These are phyloP conservation scores for Anguilla megastoma DNA, from an alignment of 2,797 vertebrate genomes.

Conservation along the genomic window DNA sequence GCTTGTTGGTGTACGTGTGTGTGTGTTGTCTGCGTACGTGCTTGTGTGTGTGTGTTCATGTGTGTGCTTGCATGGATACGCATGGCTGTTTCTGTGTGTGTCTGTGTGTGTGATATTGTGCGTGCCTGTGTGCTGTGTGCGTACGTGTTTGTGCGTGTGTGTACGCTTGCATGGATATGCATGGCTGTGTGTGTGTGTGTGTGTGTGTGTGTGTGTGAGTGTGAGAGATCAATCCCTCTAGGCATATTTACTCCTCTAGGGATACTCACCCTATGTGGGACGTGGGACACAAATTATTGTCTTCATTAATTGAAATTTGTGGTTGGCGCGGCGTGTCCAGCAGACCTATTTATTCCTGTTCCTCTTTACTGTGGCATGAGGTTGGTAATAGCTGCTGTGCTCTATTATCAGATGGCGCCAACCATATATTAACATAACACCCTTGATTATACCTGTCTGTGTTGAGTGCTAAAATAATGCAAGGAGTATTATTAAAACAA, in stretches of 20 bases:
- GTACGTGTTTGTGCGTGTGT: slow-evolving; percentile 9
- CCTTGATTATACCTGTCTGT: slow-evolving; percentile 48
- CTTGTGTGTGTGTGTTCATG: slow-evolving; percentile 56
- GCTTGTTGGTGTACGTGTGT: slow-evolving; percentile 31
- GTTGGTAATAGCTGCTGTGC: slow-evolving; percentile 61
- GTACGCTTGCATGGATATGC: slow-evolving; percentile 54
- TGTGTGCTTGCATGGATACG: slow-evolving; percentile 19
- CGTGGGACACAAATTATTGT: slow-evolving; percentile 81
- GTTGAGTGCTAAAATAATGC: slow-evolving; percentile 5
- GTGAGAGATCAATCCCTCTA: slow-evolving; percentile 82
- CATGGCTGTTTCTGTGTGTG: slow-evolving; percentile 24
- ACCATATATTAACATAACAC: slow-evolving; percentile 50
- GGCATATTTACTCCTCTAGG: slow-evolving; percentile 79
- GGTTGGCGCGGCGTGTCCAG: slow-evolving; percentile 82
- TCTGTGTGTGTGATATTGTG: slow-evolving; percentile 46
- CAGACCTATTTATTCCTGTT: slow-evolving; percentile 83
- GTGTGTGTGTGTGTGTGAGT: slow-evolving; percentile 65
- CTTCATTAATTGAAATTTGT: slow-evolving; percentile 96
- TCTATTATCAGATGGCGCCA: slow-evolving; percentile 59
- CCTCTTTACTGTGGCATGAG: slow-evolving; percentile 74
- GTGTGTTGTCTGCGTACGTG: slow-evolving; percentile 5
- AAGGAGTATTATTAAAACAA: background rate
- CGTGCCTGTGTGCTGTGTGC: slow-evolving; percentile 33
- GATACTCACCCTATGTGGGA: slow-evolving; percentile 74
- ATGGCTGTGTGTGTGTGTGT: slow-evolving; percentile 39